Percentiles rank a stretch among this genome's conserved stretches.
Conservation (phyloP, 2,113 vertebrate species). For the Tetraodon nigroviridis region DNA sequence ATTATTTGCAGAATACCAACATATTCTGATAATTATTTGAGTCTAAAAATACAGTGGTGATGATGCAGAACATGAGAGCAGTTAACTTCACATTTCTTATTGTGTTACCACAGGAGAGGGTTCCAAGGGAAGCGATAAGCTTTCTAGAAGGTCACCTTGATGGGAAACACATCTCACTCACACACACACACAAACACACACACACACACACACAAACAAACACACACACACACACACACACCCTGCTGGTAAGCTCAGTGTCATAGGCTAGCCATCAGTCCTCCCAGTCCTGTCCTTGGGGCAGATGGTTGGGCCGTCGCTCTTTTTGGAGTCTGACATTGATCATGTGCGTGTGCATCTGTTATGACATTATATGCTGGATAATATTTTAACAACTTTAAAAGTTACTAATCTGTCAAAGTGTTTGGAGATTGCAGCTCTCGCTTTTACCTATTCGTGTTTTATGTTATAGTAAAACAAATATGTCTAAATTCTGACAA, state of each 20-base stretch:
- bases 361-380: conserved; percentile 2
- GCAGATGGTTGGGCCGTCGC: conserved; percentile 33
- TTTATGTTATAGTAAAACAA: too few species aligned
- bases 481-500: too few species aligned
- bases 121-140: conserved; percentile 21
- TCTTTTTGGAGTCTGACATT: conserved; percentile 29
- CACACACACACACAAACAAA: conserved; percentile 3
- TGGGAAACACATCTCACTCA: conserved; percentile 21
- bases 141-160: conserved; percentile 51
- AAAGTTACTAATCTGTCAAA: background rate
- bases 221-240: conserved; percentile 1
- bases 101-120: conserved; percentile 30
- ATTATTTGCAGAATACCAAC: conserved; percentile 32
- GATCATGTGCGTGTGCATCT: conserved; percentile 10
- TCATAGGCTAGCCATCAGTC: conserved; percentile 1
- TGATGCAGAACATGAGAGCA: conserved; percentile 33
- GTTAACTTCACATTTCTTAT: conserved; percentile 21
- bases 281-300: conserved; percentile 24
- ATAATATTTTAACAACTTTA: background rate
- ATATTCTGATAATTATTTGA: conserved; percentile 5
- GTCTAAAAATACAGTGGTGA: conserved; percentile 2
- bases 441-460: too few species aligned
- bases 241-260: background rate
- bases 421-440: too few species aligned
- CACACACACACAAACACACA: background rate